Percentiles rank a stretch among this genome's conserved stretches.
phyloP scores from a whole-genome alignment of 2,797 vertebrate species.

The Melanotaenia parkinsoni region DNA sequence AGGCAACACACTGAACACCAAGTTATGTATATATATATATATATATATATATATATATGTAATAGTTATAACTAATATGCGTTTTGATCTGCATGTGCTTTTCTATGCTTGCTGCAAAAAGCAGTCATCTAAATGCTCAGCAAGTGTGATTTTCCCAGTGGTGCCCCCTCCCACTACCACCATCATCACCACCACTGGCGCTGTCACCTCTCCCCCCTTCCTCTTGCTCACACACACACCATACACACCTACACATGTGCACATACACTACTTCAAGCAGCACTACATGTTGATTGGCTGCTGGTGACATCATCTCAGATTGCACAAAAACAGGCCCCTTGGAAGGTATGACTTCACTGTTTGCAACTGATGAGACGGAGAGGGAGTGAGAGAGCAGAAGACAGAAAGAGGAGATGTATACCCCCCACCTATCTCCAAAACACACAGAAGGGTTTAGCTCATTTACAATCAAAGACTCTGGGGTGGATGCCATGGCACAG shows the following conservation, averaged over 20 bases:
- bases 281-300: constrained; percentile 83
- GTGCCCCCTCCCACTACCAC: constrained; percentile 49
- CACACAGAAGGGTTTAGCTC: constrained; percentile 62
- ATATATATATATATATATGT: no score
- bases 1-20: no score
- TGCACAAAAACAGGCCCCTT: constrained; percentile 78
- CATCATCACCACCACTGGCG: constrained; percentile 5
- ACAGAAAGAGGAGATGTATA: constrained; percentile 39
- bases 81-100: constrained; percentile 25
- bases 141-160: constrained; percentile 67
- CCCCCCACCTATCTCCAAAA: no score
- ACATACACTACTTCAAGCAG: constrained; percentile 59
- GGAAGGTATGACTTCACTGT: constrained; percentile 86
- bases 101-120: constrained; percentile 43
- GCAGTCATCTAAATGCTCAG: constrained; percentile 67
- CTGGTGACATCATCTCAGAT: constrained; percentile 83
- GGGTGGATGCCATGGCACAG: constrained; percentile 50
- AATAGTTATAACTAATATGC: neutral
- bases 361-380: constrained; percentile 71
- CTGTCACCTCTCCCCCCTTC: constrained; percentile 38
- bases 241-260: constrained; percentile 1
- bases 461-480: constrained; percentile 81
- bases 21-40: no score
- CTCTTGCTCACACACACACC: constrained; percentile 29
- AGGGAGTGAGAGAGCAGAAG: constrained; percentile 57